Base-by-base conservation (phyloP, 2,113 vertebrate species). In the Sinocyclocheilus rhinocerous region DNA sequence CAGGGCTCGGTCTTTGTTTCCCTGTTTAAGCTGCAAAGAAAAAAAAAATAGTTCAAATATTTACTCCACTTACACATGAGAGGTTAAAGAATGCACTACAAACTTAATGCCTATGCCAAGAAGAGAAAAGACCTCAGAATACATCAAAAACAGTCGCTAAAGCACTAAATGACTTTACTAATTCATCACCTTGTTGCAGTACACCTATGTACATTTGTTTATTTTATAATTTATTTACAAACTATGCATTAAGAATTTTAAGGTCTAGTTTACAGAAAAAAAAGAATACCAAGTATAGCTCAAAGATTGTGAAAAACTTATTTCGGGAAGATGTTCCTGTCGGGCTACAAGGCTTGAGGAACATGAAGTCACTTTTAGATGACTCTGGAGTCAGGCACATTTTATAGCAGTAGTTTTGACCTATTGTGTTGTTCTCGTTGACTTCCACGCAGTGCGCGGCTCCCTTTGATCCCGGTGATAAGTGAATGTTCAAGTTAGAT, bases 291-390 rank as follows among this genome's bases (percentile, higher is more conserved):
- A n/a, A n/a, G n/a, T n/a, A n/a, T n/a, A n/a, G n/a, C n/a, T n/a
- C n/a, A n/a, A n/a, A n/a, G n/a, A n/a, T n/a, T n/a, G n/a, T n/a
- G n/a, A n/a, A n/a, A n/a, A n/a, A n/a, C n/a, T n/a, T n/a, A 85
- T 96, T 97, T 67, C 93, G 89, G 0, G 91, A 92, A 1, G 89
- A 85, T 0, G 91, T 90, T 2, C 91, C 87, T 0, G 92, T 88
- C 0, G 95, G 94, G 42, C 94, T 96, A 90, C 93, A 96, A 9
- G 97, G 95, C 85, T 97, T 97, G 13, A 97, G 94, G 89, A 97
- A 97, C 96, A 97, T 97, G 87, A 97, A 97, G 92, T 97, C 96
- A 0, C 96, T 96, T 90, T 96, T 96, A 70, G 96, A 95, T 7
- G 96, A 96, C 42, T 96, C 96, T 0, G 96, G 96, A 12, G 95